Evolutionary conservation across 2,797 vertebrate genomes (phyloP).

Genomic region (Myotis vivesi): DNA sequence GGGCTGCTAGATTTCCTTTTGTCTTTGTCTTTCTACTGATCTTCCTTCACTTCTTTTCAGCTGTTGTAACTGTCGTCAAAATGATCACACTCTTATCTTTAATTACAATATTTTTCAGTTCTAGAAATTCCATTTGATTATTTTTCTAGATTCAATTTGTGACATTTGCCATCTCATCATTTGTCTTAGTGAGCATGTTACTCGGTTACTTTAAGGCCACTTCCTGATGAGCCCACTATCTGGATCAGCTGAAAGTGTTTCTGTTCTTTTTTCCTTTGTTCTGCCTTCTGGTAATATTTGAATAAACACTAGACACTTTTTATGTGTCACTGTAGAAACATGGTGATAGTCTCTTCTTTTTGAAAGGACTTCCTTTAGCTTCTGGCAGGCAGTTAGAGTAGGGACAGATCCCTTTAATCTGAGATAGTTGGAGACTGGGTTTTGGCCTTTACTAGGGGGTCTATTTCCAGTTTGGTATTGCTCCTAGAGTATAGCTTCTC

Average conservation of each 20-base stretch:
- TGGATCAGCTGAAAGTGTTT: background rate
- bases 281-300: background rate
- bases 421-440: background rate
- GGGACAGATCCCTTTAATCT: background rate
- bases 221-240: background rate
- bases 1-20: background rate
- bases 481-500: background rate
- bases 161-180: background rate
- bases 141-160: background rate
- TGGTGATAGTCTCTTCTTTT: background rate
- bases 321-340: background rate
- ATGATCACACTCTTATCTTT: background rate
- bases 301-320: background rate
- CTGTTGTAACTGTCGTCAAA: background rate
- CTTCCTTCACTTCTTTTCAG: background rate
- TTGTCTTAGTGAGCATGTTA: background rate
- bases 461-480: background rate
- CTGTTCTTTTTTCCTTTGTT: background rate
- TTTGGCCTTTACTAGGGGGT: background rate
- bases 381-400: background rate
- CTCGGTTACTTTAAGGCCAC: background rate
- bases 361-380: background rate
- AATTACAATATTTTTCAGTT: background rate
- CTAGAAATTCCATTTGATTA: background rate
- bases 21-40: background rate